These are phyloP conservation scores for Varecia variegata DNA, from an alignment of 2,797 vertebrate species.

Conservation along the genomic window DNA sequence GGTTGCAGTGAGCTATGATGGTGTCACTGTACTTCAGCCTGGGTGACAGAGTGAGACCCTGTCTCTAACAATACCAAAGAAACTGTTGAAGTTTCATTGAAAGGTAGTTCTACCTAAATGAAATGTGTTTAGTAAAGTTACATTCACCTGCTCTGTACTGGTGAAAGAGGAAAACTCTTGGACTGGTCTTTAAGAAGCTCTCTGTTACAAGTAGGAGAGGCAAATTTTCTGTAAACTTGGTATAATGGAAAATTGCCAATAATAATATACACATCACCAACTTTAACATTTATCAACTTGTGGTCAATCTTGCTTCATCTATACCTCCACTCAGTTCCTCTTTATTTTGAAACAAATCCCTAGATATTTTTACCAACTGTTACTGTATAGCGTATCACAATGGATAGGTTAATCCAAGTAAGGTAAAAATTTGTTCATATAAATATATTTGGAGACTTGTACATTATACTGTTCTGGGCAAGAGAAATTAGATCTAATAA, in stretches of 20 bases:
- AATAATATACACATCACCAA: neutral
- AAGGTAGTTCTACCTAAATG: constrained; percentile 14
- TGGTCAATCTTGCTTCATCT: constrained; percentile 19
- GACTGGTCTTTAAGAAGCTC: neutral
- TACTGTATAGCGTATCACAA: neutral
- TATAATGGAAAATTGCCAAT: neutral
- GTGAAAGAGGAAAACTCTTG: constrained; percentile 5
- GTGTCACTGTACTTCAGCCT: neutral
- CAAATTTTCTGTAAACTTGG: neutral
- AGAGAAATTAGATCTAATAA: constrained; percentile 20
- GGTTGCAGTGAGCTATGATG: neutral
- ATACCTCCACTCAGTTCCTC: neutral
- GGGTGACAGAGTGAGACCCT: neutral
- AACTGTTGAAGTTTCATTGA: constrained; percentile 6
- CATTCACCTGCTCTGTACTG: neutral
- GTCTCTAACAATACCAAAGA: neutral
- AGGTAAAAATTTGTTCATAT: constrained; percentile 13
- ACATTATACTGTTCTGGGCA: neutral
- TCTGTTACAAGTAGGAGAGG: neutral
- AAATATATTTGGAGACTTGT: constrained; percentile 23
- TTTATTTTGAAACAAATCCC: constrained; percentile 41
- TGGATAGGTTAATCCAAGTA: neutral
- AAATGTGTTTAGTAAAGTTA: neutral
- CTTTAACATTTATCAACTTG: neutral
- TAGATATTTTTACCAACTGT: neutral